phyloP scores from a whole-genome alignment of 2,113 vertebrate genomes.

The Gracilinanus agilis region DNA sequence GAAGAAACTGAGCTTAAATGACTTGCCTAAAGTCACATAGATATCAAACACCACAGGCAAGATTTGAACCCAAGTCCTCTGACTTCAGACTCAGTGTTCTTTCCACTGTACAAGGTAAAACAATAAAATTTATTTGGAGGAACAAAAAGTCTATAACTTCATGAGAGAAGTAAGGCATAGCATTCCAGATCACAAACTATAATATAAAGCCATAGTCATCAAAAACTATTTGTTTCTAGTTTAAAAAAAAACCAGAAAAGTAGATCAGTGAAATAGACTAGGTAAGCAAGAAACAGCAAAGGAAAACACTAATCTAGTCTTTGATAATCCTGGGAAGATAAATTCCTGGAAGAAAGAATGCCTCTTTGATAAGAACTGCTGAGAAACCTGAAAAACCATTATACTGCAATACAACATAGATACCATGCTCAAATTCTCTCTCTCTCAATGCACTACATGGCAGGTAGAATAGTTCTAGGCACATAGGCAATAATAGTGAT shows the following conservation, averaged over 20 bases:
- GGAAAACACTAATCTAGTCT: neutral
- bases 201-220: neutral
- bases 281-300: neutral
- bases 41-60: neutral
- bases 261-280: neutral
- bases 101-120: neutral
- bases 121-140: neutral
- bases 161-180: neutral
- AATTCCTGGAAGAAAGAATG: neutral
- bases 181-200: neutral
- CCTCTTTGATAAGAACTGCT: neutral
- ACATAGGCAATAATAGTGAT: neutral
- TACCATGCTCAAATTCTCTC: neutral
- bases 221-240: neutral
- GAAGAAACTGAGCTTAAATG: neutral
- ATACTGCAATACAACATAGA: neutral
- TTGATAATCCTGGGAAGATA: neutral
- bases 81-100: neutral
- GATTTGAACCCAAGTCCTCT: neutral
- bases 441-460: neutral
- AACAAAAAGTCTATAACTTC: neutral
- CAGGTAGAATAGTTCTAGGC: neutral
- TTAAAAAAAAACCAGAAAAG: neutral
- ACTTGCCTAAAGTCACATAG: neutral
- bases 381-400: neutral